Evolutionary conservation across 2,113 vertebrate genomes (phyloP).

Genomic region (Phylloscopus trochilus): DNA sequence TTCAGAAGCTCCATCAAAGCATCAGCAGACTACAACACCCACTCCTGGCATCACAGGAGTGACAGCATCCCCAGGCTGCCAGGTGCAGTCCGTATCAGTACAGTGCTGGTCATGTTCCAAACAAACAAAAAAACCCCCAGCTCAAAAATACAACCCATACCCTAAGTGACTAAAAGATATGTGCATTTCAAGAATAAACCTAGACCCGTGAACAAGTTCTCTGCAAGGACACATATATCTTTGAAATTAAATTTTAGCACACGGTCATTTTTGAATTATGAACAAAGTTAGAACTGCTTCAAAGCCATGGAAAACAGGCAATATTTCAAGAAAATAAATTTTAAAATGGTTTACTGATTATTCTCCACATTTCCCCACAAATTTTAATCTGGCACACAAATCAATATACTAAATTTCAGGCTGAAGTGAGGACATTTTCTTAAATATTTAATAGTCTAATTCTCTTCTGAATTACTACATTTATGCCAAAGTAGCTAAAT

Average conservation of each 20-base stretch:
- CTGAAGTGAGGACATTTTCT: constrained; percentile 20
- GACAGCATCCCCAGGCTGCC: not conserved
- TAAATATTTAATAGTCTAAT: constrained; percentile 46
- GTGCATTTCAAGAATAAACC: not conserved
- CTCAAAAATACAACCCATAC: not conserved
- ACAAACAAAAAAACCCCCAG: not conserved
- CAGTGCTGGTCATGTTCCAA: not conserved
- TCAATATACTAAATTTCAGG: constrained; percentile 12
- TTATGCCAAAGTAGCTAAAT: constrained; percentile 13
- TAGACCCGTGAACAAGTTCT: not conserved
- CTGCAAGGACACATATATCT: constrained; percentile 26
- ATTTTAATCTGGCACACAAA: not conserved
- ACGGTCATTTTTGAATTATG: constrained; percentile 1
- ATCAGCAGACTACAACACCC: rapidly evolving
- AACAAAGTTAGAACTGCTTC: constrained; percentile 7
- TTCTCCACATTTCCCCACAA: not conserved
- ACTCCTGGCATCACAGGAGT: rapidly evolving
- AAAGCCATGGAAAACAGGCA: not conserved
- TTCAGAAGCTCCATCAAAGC: not conserved
- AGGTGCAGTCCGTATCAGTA: not conserved
- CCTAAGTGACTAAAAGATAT: not conserved
- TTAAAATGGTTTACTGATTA: constrained; percentile 2
- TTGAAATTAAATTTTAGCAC: constrained; percentile 32
- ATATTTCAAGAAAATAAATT: constrained; percentile 17
- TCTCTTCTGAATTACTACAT: constrained; percentile 18